Percentiles rank a stretch among this genome's conserved stretches.
These are phyloP conservation scores for Papilio protenor DNA, from an alignment of 2,888 invertebrate genomes.

Conservation along the genomic window DNA sequence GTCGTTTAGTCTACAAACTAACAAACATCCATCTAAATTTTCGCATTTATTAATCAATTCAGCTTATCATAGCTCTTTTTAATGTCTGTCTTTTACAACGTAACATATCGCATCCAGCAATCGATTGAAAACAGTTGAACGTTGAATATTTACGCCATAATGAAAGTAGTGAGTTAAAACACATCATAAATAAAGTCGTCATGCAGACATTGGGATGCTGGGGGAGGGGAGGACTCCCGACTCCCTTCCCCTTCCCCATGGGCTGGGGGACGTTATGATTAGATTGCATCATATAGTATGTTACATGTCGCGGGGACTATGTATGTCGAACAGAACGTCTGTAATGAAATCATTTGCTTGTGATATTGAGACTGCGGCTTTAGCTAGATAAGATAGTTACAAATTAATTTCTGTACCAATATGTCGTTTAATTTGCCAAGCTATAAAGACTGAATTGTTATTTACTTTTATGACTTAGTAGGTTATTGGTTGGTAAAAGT, in stretches of 20 bases:
- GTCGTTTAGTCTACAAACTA: too few relatives aligned
- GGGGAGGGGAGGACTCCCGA: slow-evolving; percentile 4
- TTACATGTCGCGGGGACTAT: slow-evolving; percentile 28
- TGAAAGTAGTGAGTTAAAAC: slow-evolving; percentile 43
- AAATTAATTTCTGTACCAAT: slow-evolving; percentile 13
- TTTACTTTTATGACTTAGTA: too few relatives aligned
- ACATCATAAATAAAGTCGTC: slow-evolving; percentile 42
- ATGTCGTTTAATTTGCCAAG: not conserved
- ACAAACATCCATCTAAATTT: too few relatives aligned
- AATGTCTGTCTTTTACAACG: not conserved
- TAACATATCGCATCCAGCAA: not conserved
- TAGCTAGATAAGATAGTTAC: slow-evolving; percentile 23
- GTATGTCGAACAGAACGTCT: slow-evolving; percentile 10
- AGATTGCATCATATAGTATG: slow-evolving; percentile 44
- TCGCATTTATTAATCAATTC: too few relatives aligned
- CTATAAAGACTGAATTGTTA: not conserved
- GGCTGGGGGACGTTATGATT: slow-evolving; percentile 38
- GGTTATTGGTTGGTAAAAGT: too few relatives aligned
- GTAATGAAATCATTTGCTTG: slow-evolving; percentile 41
- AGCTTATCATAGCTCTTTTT: not conserved
- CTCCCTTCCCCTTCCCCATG: not conserved
- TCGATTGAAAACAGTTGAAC: not conserved
- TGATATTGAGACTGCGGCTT: slow-evolving; percentile 42
- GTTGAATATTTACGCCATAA: slow-evolving; percentile 36
- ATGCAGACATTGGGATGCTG: slow-evolving; percentile 16